Conservation (phyloP, 2,797 vertebrate species). For the Todus mexicanus region DNA sequence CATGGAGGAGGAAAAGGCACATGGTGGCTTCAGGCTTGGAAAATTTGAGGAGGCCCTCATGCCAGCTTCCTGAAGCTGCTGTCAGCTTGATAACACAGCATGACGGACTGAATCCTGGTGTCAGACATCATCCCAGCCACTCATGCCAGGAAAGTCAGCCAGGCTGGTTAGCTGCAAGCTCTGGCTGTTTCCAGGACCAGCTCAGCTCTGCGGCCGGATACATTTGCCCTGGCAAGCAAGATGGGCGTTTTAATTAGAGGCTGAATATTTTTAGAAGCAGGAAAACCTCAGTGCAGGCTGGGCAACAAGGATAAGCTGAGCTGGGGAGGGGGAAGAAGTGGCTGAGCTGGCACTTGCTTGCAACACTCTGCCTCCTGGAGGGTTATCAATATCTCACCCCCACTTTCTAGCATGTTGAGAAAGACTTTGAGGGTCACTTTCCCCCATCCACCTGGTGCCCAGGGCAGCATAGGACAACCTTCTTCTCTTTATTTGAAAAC, state of each 20-base stretch:
- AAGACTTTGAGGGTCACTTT: neutral
- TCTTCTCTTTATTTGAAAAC: neutral
- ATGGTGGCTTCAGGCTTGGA: neutral
- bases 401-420: neutral
- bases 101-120: neutral
- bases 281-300: constrained; percentile 41
- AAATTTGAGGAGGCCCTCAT: neutral
- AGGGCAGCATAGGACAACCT: neutral
- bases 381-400: neutral
- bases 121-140: neutral
- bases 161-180: neutral
- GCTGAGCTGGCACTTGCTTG: neutral
- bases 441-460: neutral
- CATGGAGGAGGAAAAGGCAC: neutral
- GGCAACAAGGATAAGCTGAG: neutral
- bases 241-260: neutral
- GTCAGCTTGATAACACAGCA: rapidly evolving
- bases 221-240: neutral
- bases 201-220: neutral
- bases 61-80: neutral
- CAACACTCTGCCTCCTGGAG: neutral
- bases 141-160: neutral
- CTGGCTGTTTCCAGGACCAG: neutral
- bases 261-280: constrained; percentile 46
- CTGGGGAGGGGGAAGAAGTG: neutral